phyloP scores from a whole-genome alignment of 1,140 invertebrate genomes.

The Mamestra configurata region DNA sequence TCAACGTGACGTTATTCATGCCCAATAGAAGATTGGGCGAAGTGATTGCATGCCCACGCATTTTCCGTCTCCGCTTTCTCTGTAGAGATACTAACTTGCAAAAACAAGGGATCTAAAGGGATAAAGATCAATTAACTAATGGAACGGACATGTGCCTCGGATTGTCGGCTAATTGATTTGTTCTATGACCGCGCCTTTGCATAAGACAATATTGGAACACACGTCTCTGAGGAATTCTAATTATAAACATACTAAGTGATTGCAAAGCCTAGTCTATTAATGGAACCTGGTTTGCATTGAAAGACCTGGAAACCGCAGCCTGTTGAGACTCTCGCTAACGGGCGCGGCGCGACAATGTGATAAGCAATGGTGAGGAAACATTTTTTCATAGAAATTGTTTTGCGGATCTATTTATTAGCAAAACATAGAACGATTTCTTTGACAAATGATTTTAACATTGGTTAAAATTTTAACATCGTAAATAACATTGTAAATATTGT shows the following conservation, averaged over 20 bases:
- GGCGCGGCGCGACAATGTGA: too few relatives aligned
- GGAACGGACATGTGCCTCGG: conserved; percentile 41
- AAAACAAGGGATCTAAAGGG: conserved; percentile 6
- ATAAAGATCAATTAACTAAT: conserved; percentile 61
- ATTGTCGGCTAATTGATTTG: conserved; percentile 56
- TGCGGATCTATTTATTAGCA: too few relatives aligned
- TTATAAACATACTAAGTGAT: conserved; percentile 10
- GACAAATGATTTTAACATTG: too few relatives aligned
- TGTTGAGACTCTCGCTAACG: background rate
- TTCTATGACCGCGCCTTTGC: conserved; percentile 52
- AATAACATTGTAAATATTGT: too few relatives aligned
- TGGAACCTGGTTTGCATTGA: background rate
- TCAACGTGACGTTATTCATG: too few relatives aligned
- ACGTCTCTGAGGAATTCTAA: conserved; percentile 17
- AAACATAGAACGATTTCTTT: too few relatives aligned
- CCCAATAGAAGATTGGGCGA: too few relatives aligned
- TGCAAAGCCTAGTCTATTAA: background rate
- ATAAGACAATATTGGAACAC: conserved; percentile 19
- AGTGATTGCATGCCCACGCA: too few relatives aligned
- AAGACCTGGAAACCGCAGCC: background rate
- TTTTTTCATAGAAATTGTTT: too few relatives aligned
- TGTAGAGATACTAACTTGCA: background rate
- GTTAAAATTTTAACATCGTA: too few relatives aligned
- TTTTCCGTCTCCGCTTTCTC: too few relatives aligned
- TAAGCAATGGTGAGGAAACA: too few relatives aligned